Conservation (phyloP, 2,888 invertebrate genomes). For the Orgyia antiqua region DNA sequence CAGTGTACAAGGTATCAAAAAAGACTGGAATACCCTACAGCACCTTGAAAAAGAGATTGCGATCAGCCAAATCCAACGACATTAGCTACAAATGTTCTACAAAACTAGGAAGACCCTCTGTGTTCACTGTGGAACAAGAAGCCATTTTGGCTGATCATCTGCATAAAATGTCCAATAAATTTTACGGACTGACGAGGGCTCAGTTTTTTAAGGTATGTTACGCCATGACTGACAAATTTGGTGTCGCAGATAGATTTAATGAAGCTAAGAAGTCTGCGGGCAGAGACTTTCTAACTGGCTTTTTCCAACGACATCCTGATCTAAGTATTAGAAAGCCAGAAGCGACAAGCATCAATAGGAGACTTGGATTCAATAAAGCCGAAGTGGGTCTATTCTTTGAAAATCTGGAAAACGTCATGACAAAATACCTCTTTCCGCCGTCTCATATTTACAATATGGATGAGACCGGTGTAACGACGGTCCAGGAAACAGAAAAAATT, state of each 20-base stretch:
- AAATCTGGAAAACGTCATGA: slow-evolving; percentile 2
- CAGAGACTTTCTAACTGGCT: slow-evolving; percentile 2
- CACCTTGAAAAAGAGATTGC: slow-evolving; percentile 9
- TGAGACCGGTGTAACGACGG: too few relatives aligned
- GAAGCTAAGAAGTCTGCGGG: slow-evolving; percentile 1
- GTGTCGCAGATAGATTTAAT: slow-evolving; percentile 1
- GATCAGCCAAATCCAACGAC: slow-evolving; percentile 15
- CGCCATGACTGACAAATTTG: slow-evolving; percentile 10
- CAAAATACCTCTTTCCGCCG: background rate
- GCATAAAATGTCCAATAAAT: slow-evolving; percentile 19
- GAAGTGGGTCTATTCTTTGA: slow-evolving; percentile 1
- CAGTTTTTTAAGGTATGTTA: slow-evolving; percentile 21
- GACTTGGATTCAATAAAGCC: slow-evolving; percentile 1
- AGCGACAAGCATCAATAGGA: slow-evolving; percentile 1
- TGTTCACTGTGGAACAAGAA: slow-evolving; percentile 21
- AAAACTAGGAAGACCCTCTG: slow-evolving; percentile 17
- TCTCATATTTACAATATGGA: slow-evolving; percentile 2
- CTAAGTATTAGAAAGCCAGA: slow-evolving; percentile 2
- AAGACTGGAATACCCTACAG: slow-evolving; percentile 12
- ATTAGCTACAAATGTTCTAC: slow-evolving; percentile 16
- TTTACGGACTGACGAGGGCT: slow-evolving; percentile 20
- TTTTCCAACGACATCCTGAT: too few relatives aligned
- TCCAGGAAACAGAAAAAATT: background rate
- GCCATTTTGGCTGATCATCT: slow-evolving; percentile 11
- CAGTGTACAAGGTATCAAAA: slow-evolving; percentile 12